These are phyloP conservation scores for Vimba vimba DNA, from an alignment of 2,113 vertebrate genomes.

Conservation along the genomic window DNA sequence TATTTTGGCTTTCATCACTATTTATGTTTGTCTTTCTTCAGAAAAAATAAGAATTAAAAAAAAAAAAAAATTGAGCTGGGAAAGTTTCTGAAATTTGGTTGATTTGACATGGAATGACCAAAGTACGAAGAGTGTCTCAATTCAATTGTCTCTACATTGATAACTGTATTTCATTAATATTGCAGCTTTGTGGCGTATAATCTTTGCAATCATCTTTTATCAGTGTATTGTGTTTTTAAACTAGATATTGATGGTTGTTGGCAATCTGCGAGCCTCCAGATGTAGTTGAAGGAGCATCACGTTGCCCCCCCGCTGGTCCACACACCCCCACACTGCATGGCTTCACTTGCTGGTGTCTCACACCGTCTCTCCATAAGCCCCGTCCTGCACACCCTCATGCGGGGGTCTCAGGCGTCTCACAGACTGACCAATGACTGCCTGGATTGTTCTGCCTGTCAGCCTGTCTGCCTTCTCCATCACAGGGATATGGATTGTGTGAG, in stretches of 20 bases:
- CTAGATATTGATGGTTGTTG: slow-evolving; percentile 53
- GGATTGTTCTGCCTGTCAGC: slow-evolving; percentile 93
- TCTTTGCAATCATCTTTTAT: not conserved
- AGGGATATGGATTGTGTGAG: slow-evolving; percentile 96
- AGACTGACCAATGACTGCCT: slow-evolving; percentile 91
- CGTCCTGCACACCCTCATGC: slow-evolving; percentile 74
- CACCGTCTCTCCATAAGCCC: slow-evolving; percentile 27
- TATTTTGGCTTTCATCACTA: no score
- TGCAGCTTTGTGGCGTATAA: not conserved
- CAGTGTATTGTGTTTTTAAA: not conserved
- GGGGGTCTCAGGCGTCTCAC: slow-evolving; percentile 76
- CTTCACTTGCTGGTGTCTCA: slow-evolving; percentile 45
- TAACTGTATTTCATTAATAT: not conserved
- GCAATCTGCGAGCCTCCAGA: slow-evolving; percentile 59
- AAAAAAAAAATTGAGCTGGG: no score
- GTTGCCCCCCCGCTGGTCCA: slow-evolving; percentile 9
- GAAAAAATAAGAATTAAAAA: no score
- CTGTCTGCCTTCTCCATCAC: slow-evolving; percentile 92
- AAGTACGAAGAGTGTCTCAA: not conserved
- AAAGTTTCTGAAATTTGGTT: no score
- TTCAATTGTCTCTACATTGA: not conserved
- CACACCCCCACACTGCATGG: slow-evolving; percentile 48
- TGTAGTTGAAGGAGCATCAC: slow-evolving; percentile 64
- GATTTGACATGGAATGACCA: no score
- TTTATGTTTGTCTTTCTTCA: no score